Base-by-base conservation (phyloP, 2,113 vertebrate genomes). In the Oceanites oceanicus region DNA sequence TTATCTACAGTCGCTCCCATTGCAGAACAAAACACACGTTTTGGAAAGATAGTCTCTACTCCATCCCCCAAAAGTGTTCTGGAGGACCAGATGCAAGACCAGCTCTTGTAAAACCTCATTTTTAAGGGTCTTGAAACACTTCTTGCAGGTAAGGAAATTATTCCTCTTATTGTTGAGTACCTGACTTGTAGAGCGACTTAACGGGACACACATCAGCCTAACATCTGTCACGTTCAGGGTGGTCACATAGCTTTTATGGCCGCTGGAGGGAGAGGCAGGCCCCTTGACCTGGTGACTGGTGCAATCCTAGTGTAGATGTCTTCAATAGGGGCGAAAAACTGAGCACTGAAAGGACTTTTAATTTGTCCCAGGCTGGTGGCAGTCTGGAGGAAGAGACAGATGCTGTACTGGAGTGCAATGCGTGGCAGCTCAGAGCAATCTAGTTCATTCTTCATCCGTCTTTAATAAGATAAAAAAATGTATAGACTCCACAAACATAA, bases 401-500 rank as follows among this genome's bases (percentile, higher is more conserved):
- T 71, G 62, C 52, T 1, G 1, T 30, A 27, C 22, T 25, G 25
- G 67, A 92, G 52, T 2, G 6, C 36, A 52, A 18, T 9, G 44
- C 10, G 2, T 70, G 83, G 94, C 78, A 88, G 81, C 81, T 79
- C 82, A 7, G 19, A 86, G 63, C 22, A 55, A 72, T 29, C 49
- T 40, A 38, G 86, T 92, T 96, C 40, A 32, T 96, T 92, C 75
- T 92, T 96, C 50, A 84, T 7, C 38, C 30, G 0, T 70, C 72
- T 94, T 93, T 76, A 92, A 94, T 85, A 80, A 92, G 86, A 83
- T 55, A 67, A 52, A 76, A 88, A 84, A 58, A 61, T 21, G 25
- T 45, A n/a, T 53, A 79, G 67, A 58, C 42, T 65, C 68, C 85
- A 72, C 38, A 53, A 11, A 67, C 36, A 82, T 93, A 79, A 96